Evolutionary conservation across 2,113 vertebrate species (phyloP).

Genomic region (Epinephelus moara): DNA sequence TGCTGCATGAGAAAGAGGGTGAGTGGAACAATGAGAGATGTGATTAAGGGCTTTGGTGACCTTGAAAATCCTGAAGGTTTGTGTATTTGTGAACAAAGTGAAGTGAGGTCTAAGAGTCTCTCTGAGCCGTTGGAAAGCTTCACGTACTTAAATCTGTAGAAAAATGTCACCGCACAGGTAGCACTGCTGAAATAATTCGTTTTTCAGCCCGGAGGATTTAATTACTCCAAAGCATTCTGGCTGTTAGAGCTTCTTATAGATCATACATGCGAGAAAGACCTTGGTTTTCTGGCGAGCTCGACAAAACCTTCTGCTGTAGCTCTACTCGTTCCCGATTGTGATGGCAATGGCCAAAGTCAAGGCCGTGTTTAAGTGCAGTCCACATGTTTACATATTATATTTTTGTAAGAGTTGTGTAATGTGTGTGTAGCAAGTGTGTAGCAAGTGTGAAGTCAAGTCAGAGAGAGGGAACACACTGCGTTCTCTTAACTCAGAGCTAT

Average conservation of each 20-base stretch:
- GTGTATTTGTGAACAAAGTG: neutral
- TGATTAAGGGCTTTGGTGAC: neutral
- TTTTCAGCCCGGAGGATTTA: neutral
- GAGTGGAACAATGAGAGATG: conserved; percentile 59
- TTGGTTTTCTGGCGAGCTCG: neutral
- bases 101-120: neutral
- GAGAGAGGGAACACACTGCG: no score
- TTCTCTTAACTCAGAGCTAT: no score
- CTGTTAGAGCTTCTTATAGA: neutral
- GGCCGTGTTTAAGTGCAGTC: no score
- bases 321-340: no score
- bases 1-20: conserved; percentile 98
- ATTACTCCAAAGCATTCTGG: no score
- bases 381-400: no score
- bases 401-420: no score
- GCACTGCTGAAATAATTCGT: neutral
- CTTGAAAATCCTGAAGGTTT: neutral
- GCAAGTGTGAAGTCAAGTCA: no score
- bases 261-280: neutral
- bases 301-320: neutral
- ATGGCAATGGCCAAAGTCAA: no score
- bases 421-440: no score
- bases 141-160: neutral
- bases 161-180: neutral
- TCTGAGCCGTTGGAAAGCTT: neutral